Base-by-base conservation (phyloP, 1,140 invertebrate species). In the Drosophila guanche region DNA sequence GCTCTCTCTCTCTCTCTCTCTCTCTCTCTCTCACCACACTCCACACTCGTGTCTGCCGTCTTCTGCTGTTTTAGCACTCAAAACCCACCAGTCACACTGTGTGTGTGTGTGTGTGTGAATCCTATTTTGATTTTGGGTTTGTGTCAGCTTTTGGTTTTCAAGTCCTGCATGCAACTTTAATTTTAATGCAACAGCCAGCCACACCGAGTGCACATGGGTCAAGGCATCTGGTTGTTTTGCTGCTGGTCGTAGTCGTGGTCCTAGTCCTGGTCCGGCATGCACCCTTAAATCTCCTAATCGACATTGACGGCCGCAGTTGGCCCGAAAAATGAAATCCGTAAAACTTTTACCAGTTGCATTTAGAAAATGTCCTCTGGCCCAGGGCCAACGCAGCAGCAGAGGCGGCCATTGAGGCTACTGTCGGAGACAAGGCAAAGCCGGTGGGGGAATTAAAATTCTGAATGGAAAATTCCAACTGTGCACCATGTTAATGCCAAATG, bases 281-380 rank as follows among this genome's bases (percentile, higher is more conserved):
- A 61, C 75, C 72, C 72, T 77, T 85, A 77, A 85, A 86, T 86
- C 80, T 86, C 81, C 77, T 86, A 85, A 85, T 85, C 81, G 72
- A 85, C 80, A 79, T 72, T 69, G 76, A 85, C 76, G 81, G 72
- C 68, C 80, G 66, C 71, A 79, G 76, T 84, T 83, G 79, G 71
- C 55, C 47, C 65, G 61, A 72, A 79, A 76, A 86, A 85, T 80
- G 67, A 74, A 80, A 81, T 74, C 80, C 73, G 53, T 52, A 73
- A 72, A 74, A 69, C 46, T 80, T 85, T 74, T 77, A 86, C 81
- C 77, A 85, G 80, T 86, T 85, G 81, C 76, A 88, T 85, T 86
- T 86, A 63, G 72, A 60, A 71, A 84, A 65, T 69, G 67, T n/a
- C 5, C 20, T 42, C 67, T 53, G 50, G 69, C 69, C 43, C 42